phyloP scores from a whole-genome alignment of 2,797 vertebrate species.

The Phylloscopus collybita region DNA sequence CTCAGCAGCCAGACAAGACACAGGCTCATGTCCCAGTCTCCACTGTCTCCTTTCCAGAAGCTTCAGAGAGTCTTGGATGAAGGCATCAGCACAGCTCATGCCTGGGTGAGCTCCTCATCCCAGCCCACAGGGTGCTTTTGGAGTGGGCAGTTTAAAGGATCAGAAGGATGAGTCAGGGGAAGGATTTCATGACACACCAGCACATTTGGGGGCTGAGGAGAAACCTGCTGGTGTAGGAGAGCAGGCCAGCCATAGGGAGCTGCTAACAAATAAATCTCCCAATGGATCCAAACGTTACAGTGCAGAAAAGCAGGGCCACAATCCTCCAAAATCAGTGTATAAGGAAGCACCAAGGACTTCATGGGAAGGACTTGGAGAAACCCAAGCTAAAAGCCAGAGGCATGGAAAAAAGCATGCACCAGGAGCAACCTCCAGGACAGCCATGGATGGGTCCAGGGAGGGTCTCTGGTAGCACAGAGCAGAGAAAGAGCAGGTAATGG shows the following conservation, averaged over 20 bases:
- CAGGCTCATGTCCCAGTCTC: not conserved
- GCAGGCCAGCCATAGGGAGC: not conserved
- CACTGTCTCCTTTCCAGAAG: not conserved
- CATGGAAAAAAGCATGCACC: not conserved
- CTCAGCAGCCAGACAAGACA: not conserved
- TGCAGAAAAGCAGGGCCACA: not conserved
- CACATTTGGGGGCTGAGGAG: not conserved
- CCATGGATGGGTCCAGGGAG: not conserved
- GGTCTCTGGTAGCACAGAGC: not conserved
- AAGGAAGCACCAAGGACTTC: not conserved
- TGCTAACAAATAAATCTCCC: not conserved
- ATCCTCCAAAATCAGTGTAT: not conserved
- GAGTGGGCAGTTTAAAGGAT: conserved; percentile 6
- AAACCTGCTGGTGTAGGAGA: not conserved
- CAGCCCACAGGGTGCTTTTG: not conserved
- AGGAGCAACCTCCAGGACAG: not conserved
- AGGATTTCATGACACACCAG: not conserved
- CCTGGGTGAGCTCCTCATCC: not conserved
- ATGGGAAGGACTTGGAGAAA: not conserved
- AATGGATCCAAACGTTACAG: not conserved
- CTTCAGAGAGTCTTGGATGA: not conserved
- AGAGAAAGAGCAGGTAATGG: not conserved
- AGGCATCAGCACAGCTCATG: not conserved
- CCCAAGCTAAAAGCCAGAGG: not conserved
- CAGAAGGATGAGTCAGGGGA: conserved; percentile 11